Evolutionary conservation across 2,113 vertebrate genomes (phyloP).

Genomic region (Gymnobelideus leadbeateri): DNA sequence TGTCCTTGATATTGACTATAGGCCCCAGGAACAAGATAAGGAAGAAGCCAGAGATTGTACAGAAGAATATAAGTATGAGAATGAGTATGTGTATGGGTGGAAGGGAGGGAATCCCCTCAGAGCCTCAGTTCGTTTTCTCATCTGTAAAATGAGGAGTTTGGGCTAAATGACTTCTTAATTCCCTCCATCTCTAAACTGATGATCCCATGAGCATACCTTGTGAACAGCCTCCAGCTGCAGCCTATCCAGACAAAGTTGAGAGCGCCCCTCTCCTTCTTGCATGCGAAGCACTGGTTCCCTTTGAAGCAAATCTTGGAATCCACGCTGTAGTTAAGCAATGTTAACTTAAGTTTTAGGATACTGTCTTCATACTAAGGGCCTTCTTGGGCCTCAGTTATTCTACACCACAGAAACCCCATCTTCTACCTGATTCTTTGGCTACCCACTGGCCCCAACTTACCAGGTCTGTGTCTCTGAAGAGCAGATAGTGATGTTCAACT

Average conservation of each 20-base stretch:
- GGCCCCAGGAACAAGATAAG: not conserved
- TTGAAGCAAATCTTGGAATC: slow-evolving; percentile 82
- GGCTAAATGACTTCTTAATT: not conserved
- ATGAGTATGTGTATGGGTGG: not conserved
- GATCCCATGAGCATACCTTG: slow-evolving; percentile 87
- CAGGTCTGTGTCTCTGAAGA: slow-evolving; percentile 89
- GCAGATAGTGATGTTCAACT: slow-evolving; percentile 86
- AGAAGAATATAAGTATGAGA: not conserved
- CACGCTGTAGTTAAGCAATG: slow-evolving; percentile 80
- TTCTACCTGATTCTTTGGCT: slow-evolving; percentile 32
- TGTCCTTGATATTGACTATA: not conserved
- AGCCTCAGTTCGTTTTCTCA: not conserved
- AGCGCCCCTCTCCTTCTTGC: slow-evolving; percentile 86
- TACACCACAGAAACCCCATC: slow-evolving; percentile 12
- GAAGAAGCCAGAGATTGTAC: not conserved
- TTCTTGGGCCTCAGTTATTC: not conserved
- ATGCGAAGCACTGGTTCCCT: slow-evolving; percentile 88
- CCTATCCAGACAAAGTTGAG: slow-evolving; percentile 86
- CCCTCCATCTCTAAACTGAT: not conserved
- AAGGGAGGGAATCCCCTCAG: not conserved
- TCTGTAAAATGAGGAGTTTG: not conserved
- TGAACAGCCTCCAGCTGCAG: slow-evolving; percentile 91
- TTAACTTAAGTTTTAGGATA: slow-evolving; percentile 39
- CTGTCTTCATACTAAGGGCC: slow-evolving; percentile 16
- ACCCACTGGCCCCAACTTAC: slow-evolving; percentile 81